phyloP scores from a whole-genome alignment of 2,888 invertebrate genomes.

The Diachrysia chrysitis region DNA sequence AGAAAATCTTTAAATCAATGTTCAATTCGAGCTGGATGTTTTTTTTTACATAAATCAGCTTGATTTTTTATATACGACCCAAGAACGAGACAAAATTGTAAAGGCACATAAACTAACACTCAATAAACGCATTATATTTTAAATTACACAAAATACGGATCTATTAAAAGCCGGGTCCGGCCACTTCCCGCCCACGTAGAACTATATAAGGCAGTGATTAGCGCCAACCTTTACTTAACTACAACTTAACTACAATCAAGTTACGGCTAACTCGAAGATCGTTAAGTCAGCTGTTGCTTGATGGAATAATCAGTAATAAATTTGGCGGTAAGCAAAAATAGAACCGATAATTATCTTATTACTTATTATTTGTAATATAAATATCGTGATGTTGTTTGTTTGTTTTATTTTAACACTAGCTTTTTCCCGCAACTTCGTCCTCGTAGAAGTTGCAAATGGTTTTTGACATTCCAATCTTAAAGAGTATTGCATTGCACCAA shows the following conservation, averaged over 20 bases:
- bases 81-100: too few relatives aligned
- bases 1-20: too few relatives aligned
- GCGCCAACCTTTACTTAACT: constrained; percentile 37
- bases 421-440: too few relatives aligned
- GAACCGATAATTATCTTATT: not conserved
- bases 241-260: constrained; percentile 29
- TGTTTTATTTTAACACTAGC: not conserved
- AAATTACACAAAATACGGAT: not conserved
- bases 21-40: too few relatives aligned
- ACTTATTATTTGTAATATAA: not conserved
- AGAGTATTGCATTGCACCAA: too few relatives aligned
- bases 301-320: not conserved
- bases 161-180: not conserved
- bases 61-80: too few relatives aligned
- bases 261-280: constrained; percentile 29
- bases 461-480: too few relatives aligned
- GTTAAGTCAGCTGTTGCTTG: constrained; percentile 11
- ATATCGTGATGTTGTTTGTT: not conserved
- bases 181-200: not conserved
- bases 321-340: not conserved
- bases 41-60: too few relatives aligned
- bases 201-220: constrained; percentile 29
- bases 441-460: too few relatives aligned
- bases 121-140: not conserved
- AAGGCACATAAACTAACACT: too few relatives aligned